Conservation (phyloP, 2,888 invertebrate species). For the Nebria salina region DNA sequence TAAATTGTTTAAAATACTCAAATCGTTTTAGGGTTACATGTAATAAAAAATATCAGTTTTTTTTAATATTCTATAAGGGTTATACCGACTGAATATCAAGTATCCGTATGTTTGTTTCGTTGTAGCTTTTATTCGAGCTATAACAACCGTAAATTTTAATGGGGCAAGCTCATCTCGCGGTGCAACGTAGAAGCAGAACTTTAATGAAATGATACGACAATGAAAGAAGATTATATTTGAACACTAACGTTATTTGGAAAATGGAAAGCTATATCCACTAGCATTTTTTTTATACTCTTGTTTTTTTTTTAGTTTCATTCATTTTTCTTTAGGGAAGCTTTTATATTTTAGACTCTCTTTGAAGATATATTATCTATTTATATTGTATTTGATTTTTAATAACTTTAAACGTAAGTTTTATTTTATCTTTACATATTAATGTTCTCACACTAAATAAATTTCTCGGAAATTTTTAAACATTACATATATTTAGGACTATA, state of each 20-base stretch:
- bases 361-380: neutral
- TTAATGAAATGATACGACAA: constrained; percentile 37
- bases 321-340: neutral
- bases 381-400: no score
- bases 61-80: no score
- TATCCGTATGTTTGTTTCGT: neutral
- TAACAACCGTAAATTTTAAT: constrained; percentile 38
- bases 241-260: constrained; percentile 19
- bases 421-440: no score
- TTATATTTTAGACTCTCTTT: neutral
- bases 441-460: no score
- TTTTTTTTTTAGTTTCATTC: neutral
- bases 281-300: neutral
- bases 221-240: constrained; percentile 34
- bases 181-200: constrained; percentile 14
- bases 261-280: neutral
- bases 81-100: no score
- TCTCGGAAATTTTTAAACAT: no score
- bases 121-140: constrained; percentile 20
- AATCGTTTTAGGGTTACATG: no score
- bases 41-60: no score
- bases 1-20: no score
- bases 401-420: no score
- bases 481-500: no score
- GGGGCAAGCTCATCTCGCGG: constrained; percentile 14